Conservation (phyloP, 2,888 invertebrate species). For the Leistus spinibarbis region DNA sequence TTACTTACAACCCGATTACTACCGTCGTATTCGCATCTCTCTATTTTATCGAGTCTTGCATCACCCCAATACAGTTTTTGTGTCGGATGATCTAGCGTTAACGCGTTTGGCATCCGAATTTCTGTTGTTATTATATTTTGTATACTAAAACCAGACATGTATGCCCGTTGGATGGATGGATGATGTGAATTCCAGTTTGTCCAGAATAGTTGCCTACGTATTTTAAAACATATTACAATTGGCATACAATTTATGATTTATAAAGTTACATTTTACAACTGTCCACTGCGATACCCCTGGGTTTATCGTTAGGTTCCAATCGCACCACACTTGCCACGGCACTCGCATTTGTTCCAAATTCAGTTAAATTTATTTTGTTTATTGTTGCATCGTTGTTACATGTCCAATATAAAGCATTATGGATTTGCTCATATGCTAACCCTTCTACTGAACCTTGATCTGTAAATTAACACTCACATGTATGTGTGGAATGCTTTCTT, state of each 20-base stretch:
- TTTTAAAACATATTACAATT: not conserved
- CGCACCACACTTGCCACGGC: slow-evolving; percentile 66
- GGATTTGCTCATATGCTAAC: slow-evolving; percentile 74
- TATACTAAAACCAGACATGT: slow-evolving; percentile 64
- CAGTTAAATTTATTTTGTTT: slow-evolving; percentile 62
- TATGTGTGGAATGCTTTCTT: slow-evolving; percentile 17
- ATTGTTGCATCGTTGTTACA: slow-evolving; percentile 80
- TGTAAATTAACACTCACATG: slow-evolving; percentile 52
- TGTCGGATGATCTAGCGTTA: slow-evolving; percentile 77
- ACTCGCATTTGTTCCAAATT: slow-evolving; percentile 55
- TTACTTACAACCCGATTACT: slow-evolving; percentile 67
- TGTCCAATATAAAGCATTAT: slow-evolving; percentile 83
- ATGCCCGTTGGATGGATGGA: slow-evolving; percentile 82
- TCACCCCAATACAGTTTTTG: slow-evolving; percentile 86
- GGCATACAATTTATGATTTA: slow-evolving; percentile 35
- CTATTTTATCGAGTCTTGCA: slow-evolving; percentile 83
- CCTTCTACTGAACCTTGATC: slow-evolving; percentile 89
- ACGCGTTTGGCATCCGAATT: slow-evolving; percentile 85
- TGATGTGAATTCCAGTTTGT: slow-evolving; percentile 86
- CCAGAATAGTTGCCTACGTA: slow-evolving; percentile 78
- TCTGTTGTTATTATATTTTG: slow-evolving; percentile 77
- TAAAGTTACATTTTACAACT: slow-evolving; percentile 67
- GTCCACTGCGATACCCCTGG: slow-evolving; percentile 84
- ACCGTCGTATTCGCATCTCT: slow-evolving; percentile 81
- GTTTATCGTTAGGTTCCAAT: slow-evolving; percentile 74